Evolutionary conservation across 1,140 invertebrate genomes (phyloP).

Genomic region (Zaprionus ghesquierei): DNA sequence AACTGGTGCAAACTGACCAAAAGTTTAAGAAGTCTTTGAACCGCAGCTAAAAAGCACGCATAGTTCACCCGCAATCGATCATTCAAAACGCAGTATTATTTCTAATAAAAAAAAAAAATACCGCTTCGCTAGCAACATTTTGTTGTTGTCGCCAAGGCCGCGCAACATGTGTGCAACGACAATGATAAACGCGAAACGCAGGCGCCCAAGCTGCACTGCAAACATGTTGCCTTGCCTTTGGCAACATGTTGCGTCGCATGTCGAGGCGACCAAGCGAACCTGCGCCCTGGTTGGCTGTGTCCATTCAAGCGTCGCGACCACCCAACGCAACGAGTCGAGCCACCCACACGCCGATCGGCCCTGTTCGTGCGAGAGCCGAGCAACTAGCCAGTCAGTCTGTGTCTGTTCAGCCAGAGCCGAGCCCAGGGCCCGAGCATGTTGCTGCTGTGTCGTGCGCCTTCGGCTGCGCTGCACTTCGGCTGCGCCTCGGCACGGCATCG

Average conservation of each 20-base stretch:
- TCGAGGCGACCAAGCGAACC: too few species aligned
- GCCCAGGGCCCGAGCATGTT: background rate
- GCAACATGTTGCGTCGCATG: slow-evolving; percentile 24
- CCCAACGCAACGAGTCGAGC: background rate
- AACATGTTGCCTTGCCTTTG: slow-evolving; percentile 20
- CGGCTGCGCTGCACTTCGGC: background rate
- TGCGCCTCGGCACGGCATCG: background rate
- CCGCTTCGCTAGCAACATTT: background rate
- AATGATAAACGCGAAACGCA: background rate
- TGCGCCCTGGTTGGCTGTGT: slow-evolving; percentile 54
- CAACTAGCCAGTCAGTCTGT: slow-evolving; percentile 5
- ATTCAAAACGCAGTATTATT: background rate
- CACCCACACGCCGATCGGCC: background rate
- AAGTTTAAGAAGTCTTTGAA: too few species aligned
- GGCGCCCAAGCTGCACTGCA: background rate
- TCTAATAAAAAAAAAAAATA: too few species aligned
- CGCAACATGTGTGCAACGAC: too few species aligned
- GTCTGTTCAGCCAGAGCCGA: too few species aligned
- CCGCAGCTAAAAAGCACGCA: background rate
- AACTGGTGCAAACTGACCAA: too few species aligned
- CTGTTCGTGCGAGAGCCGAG: background rate
- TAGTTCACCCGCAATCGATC: background rate
- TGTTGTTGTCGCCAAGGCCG: background rate
- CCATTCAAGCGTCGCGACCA: slow-evolving; percentile 15
- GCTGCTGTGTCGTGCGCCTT: too few species aligned